Evolutionary conservation across 2,797 vertebrate genomes (phyloP), one percentile per base, ranked within the genome.

Genomic region (Lophotriccus pileatus): DNA sequence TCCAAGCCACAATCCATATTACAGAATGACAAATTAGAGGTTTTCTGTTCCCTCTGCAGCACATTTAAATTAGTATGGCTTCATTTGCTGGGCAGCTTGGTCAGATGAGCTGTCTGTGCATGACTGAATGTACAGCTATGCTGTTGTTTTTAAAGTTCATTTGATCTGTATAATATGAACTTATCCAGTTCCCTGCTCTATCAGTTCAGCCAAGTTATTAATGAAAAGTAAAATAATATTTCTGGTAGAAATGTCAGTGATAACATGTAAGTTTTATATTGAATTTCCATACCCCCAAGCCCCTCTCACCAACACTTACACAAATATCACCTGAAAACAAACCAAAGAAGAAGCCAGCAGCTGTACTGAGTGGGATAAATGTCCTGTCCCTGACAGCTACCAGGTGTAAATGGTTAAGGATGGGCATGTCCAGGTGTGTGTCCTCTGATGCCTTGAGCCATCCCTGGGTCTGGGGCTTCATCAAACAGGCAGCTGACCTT

Each of bases 41-140:
- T 87, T 94, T 92, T 58, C 60, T 76, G 25, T 25, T 73, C 50
- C 32, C 66, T 14, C 78, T 92, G 62, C 66, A 60, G 55, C 75
- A 50, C 24, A 56, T 84, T 90, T 95, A 84, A 96, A 91, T 91
- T 91, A 92, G 43, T 28, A 39, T 39, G 73, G 43, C 37, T 95
- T 94, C 79, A 70, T 96, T 96, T 96, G 84, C 83, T 64, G 78
- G 88, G 87, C 69, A 80, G 50, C 84, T 93, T 95, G 84, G 85
- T 89, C 87, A 90, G 85, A 92, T 12, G 10, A 75, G 76, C 64
- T 82, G 80, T 86, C 81, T 91, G 89, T 44, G 32, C 47, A 60
- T 17, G 32, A 93, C 27, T 74, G 86, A 89, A 74, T 62, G 24
- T 52, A 39, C 49, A 87, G 77, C 32, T 92, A 14, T 7, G 1